These are phyloP conservation scores for Neodiprion lecontei DNA, from an alignment of 1,140 invertebrate species.

Conservation along the genomic window DNA sequence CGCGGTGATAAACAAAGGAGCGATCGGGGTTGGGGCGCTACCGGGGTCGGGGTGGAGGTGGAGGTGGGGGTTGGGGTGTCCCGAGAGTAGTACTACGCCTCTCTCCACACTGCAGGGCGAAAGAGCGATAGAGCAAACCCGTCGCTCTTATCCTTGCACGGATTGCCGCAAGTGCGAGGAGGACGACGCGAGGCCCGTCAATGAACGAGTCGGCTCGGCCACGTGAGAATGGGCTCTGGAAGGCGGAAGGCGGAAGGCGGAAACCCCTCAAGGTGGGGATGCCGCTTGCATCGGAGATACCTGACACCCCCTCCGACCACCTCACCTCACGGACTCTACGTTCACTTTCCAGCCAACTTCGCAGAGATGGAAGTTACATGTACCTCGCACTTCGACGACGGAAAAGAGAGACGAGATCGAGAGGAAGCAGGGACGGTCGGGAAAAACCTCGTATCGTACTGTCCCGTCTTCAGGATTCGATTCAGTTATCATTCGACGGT, in stretches of 20 bases:
- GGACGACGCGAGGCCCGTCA: slow-evolving; percentile 34
- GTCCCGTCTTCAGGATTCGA: no score
- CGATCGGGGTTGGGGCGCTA: slow-evolving; percentile 6
- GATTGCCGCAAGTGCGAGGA: neutral
- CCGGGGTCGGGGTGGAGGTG: slow-evolving; percentile 20
- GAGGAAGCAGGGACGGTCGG: no score
- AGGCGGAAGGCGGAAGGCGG: neutral
- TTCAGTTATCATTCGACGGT: no score
- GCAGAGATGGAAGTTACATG: no score
- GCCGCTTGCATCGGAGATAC: neutral
- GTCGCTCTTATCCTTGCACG: neutral
- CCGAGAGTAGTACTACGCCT: slow-evolving; percentile 15
- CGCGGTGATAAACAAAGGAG: slow-evolving; percentile 37
- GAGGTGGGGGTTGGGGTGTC: slow-evolving; percentile 23
- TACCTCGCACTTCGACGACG: no score
- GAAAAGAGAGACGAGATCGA: no score
- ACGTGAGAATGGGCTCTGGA: slow-evolving; percentile 27
- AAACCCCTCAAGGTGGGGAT: no score
- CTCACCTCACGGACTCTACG: no score
- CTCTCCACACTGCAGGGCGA: neutral
- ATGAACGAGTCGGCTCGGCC: slow-evolving; percentile 38
- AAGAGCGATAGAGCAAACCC: neutral
- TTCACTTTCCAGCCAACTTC: no score
- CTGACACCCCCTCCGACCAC: neutral
- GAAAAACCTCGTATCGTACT: no score